Evolutionary conservation across 37 sponge, comb jelly and placozoan species (phyloP), one percentile per base, ranked within the genome.

Genomic region (Cliona cf. orientalis): DNA sequence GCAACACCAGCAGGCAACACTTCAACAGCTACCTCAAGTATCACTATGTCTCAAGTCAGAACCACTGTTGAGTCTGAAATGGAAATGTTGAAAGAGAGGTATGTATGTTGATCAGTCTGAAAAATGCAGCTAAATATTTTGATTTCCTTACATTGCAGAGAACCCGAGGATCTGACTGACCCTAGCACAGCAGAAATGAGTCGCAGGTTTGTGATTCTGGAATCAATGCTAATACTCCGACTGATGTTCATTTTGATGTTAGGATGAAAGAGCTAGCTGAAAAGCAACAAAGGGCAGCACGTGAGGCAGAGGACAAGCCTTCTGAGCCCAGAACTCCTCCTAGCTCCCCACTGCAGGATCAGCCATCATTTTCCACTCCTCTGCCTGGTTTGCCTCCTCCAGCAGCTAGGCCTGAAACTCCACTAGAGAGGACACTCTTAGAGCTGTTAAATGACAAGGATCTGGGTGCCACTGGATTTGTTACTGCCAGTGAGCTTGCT

Each of bases 381-480:
- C 55, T n/a, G n/a, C n/a, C n/a, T n/a, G n/a, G 38, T 56, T 1
- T 25, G 5, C 72, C 72, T 71, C 49, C 44, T 66, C 42, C 60
- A 37, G 1, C 71, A 42, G 44, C 64, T 22, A 21, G 71, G 23
- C 22, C 72, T 26, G 28, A 32, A 38, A 72, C 64, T 14, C 79
- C 71, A 40, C 25, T 86, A 46, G 79, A 78, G 41, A 58, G 36
- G 14, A 71, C 56, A 44, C 79, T 79, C 41, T 43, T 78, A 33
- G 59, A 35, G 25, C 46, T 66, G 46, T 43, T 90, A 22, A 42
- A 44, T 3, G 80, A 77, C 21, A 84, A 77, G 33, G 90, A 90
- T 46, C 70, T 90, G 0, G 90, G 90, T 0, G 34, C 26, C 63
- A 90, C 85, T 33, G 90, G 90, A 0, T 90, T 62, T 80, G 90